phyloP scores from a whole-genome alignment of 23 tunicate species.

The Phallusia fumigata region DNA sequence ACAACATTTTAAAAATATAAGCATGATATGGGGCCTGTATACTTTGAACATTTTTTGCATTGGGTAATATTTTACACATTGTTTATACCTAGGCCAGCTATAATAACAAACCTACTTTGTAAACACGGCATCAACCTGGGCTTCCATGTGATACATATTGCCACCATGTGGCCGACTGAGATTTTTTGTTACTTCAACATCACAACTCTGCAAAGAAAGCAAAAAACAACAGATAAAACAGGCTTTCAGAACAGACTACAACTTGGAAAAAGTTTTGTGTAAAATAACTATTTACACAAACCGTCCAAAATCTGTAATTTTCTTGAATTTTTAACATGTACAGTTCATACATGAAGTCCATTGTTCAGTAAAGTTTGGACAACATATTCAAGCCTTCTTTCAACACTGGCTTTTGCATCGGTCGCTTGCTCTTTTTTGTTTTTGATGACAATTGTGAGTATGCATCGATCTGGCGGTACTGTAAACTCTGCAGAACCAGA shows the following conservation, averaged over 20 bases:
- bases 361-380: slow-evolving; percentile 54
- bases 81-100: background rate
- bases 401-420: slow-evolving; percentile 78
- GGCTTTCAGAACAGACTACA: too few relatives aligned
- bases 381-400: slow-evolving; percentile 70
- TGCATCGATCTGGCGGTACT: slow-evolving; percentile 48
- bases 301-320: too few relatives aligned
- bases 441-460: slow-evolving; percentile 59
- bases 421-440: slow-evolving; percentile 66
- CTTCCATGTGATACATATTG: slow-evolving; percentile 22
- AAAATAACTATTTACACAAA: too few relatives aligned
- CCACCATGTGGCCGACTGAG: slow-evolving; percentile 41
- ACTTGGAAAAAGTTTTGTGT: too few relatives aligned
- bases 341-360: slow-evolving; percentile 47
- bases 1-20: background rate
- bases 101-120: background rate
- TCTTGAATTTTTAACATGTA: too few relatives aligned
- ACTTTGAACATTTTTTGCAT: background rate
- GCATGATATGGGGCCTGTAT: background rate
- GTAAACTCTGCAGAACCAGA: slow-evolving; percentile 74
- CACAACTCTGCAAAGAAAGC: slow-evolving; percentile 41
- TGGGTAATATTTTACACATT: background rate
- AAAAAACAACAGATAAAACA: too few relatives aligned
- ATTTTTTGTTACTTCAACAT: slow-evolving; percentile 64
- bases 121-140: slow-evolving; percentile 22